Evolutionary conservation across 2,888 invertebrate species (phyloP), one percentile per base, ranked within the genome.

Genomic region (Synergus itoensis): DNA sequence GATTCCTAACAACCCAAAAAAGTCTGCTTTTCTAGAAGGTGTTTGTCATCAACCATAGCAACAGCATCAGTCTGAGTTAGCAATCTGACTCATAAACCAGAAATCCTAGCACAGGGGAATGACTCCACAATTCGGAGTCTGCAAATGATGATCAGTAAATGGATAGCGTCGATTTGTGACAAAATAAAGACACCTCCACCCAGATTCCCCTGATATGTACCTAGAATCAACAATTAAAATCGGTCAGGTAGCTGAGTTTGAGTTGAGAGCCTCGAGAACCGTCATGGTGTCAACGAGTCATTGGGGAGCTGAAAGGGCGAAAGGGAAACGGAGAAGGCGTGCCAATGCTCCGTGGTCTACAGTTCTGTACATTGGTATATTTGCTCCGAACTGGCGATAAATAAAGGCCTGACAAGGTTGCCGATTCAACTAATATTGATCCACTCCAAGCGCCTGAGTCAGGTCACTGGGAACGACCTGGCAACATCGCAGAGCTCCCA

Each of bases 341-440:
- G 79, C 53, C 75, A 83, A 79, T 79, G 78, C 60, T 60, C 21
- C 21, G 84, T 79, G 81, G 78, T 69, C 80, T 57, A 82, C 82
- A 80, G 85, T 82, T 36, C 11, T 28, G 3, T 28, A 28, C 28
- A 73, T 73, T 73, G n/a, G 73, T 53, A 73, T 28, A 73, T 73
- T 73, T 53, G 40, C 53, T 53, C 76, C 76, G 73, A 65, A 76
- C 79, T 45, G 69, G 69, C 69, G 80, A 79, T 88, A 87, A 87
- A 85, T 86, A 86, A 85, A 86, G 40, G 78, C 78, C 64, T 75
- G 63, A 86, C 91, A 80, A 75, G 78, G 90, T 90, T 91, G 91
- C 88, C 91, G 76, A 85, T 81, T 88, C 81, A 80, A 36, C 81
- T 77, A 85, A 84, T 90, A 89, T 90, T 90, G 90, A 90, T 90